phyloP scores from a whole-genome alignment of 2,797 vertebrate species.

The Syngnathus acus region DNA sequence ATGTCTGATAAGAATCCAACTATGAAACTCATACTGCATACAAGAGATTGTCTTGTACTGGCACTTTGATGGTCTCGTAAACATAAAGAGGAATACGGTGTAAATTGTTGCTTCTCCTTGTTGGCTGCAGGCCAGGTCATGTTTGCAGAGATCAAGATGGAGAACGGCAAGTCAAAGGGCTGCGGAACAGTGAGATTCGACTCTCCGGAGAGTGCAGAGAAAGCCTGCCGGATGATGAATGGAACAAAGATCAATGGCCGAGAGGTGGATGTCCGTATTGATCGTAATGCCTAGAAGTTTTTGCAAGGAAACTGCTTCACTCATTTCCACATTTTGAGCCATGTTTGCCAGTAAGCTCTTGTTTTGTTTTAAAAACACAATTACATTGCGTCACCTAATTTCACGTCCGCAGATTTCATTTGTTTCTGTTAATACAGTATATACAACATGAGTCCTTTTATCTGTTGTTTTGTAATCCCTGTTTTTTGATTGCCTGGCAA shows the following conservation, averaged over 20 bases:
- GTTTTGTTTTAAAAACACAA: constrained; percentile 90
- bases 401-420: constrained; percentile 66
- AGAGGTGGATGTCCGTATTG: constrained; percentile 95
- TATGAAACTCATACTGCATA: neutral
- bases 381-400: constrained; percentile 71
- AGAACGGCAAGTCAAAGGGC: constrained; percentile 95
- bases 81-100: neutral
- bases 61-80: neutral
- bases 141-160: constrained; percentile 99
- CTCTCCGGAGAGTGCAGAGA: constrained; percentile 89
- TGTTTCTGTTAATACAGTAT: constrained; percentile 42
- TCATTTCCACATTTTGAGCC: constrained; percentile 44
- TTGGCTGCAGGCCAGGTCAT: constrained; percentile 84
- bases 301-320: constrained; percentile 52
- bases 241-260: constrained; percentile 96
- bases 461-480: constrained; percentile 82
- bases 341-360: constrained; percentile 63
- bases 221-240: constrained; percentile 96
- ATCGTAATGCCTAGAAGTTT: constrained; percentile 82
- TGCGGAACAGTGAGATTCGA: constrained; percentile 96
- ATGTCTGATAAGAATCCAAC: neutral
- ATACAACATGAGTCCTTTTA: constrained; percentile 54
- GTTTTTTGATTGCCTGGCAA: constrained; percentile 80
- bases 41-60: neutral
- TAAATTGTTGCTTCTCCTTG: neutral